A percentile compares a stretch with the other conserved stretches of the same genome.
phyloP scores from a whole-genome alignment of 2,113 vertebrate genomes.

The Brienomyrus longianalis region DNA sequence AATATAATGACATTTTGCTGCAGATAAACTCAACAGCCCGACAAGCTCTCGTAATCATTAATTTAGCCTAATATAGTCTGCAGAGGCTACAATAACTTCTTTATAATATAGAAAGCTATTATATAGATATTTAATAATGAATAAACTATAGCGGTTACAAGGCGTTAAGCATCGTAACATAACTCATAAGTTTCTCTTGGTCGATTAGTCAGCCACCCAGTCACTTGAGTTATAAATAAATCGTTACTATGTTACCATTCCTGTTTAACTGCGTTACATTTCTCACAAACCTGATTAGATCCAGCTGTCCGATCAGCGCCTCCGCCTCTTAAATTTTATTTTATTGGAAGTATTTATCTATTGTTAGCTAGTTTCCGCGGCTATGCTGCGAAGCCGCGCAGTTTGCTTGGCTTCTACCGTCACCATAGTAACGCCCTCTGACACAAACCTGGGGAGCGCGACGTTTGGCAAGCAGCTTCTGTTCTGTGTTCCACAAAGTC shows the following conservation, averaged over 20 bases:
- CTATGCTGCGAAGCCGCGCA: not conserved
- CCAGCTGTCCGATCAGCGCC: not conserved
- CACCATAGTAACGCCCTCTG: not conserved
- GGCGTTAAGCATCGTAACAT: too few relatives aligned
- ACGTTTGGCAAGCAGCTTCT: not conserved
- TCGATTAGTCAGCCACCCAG: not conserved
- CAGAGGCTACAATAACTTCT: not conserved
- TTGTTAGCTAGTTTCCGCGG: not conserved
- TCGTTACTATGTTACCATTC: not conserved
- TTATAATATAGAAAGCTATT: not conserved
- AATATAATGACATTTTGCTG: not conserved
- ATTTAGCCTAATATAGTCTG: not conserved
- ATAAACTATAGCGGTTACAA: too few relatives aligned
- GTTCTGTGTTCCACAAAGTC: not conserved
- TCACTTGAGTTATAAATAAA: not conserved
- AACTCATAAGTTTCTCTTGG: not conserved
- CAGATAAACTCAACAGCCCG: not conserved
- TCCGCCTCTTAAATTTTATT: not conserved
- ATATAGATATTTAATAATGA: not conserved
- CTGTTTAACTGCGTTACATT: not conserved
- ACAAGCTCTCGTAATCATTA: not conserved
- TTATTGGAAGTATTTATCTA: not conserved
- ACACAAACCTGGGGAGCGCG: not conserved
- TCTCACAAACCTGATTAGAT: not conserved
- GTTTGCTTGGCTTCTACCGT: not conserved